phyloP scores from a whole-genome alignment of 53 echinoderm and acorn worm genomes.

The Zoroaster sp. region DNA sequence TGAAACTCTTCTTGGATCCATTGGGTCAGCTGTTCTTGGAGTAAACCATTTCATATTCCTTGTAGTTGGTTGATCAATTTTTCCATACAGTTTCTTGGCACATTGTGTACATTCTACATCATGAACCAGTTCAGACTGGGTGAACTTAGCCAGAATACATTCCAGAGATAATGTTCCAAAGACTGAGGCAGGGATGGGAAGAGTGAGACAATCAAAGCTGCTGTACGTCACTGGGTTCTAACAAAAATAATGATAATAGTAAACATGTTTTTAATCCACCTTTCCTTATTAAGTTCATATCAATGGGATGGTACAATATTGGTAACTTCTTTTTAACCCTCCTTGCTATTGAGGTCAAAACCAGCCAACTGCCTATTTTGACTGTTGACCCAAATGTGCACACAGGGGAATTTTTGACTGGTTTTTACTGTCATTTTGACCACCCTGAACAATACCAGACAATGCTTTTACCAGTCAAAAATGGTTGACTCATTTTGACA shows the following conservation, averaged over 20 bases:
- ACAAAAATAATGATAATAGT: not conserved
- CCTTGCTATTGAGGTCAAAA: not conserved
- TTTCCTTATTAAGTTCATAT: too few species aligned
- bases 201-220: conserved; percentile 87
- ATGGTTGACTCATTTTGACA: too few species aligned
- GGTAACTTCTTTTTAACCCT: too few species aligned
- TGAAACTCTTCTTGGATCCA: not conserved
- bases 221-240: conserved; percentile 92
- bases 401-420: too few species aligned
- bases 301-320: too few species aligned
- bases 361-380: too few species aligned
- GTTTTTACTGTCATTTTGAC: too few species aligned
- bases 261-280: not conserved
- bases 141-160: conserved; percentile 71
- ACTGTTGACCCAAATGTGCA: too few species aligned
- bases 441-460: too few species aligned
- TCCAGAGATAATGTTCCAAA: conserved; percentile 79
- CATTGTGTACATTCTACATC: conserved; percentile 90
- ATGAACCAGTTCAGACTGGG: conserved; percentile 79
- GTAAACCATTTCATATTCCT: not conserved
- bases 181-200: conserved; percentile 73
- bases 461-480: too few species aligned
- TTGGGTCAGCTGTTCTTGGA: not conserved
- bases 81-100: conserved; percentile 44
- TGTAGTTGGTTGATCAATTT: not conserved